phyloP scores from a whole-genome alignment of 1,140 invertebrate genomes.

The Neuroterus valhalla region DNA sequence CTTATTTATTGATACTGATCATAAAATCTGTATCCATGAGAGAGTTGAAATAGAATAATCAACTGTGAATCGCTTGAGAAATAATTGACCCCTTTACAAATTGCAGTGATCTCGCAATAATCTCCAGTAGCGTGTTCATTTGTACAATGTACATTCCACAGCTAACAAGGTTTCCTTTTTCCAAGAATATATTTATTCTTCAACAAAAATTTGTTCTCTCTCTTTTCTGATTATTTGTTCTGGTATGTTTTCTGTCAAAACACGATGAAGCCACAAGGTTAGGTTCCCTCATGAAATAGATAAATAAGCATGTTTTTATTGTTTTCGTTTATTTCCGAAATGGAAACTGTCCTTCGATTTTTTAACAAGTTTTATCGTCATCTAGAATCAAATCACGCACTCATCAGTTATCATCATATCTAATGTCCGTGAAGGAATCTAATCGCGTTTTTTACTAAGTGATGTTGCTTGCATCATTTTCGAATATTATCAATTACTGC shows the following conservation, averaged over 20 bases:
- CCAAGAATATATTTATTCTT: too few relatives aligned
- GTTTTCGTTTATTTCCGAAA: not conserved
- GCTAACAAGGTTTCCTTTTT: not conserved
- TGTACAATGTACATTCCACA: not conserved
- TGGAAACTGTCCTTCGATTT: constrained; percentile 1
- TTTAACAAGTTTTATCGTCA: not conserved
- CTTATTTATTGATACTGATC: constrained; percentile 9
- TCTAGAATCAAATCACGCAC: constrained; percentile 1
- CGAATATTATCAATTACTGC: too few relatives aligned
- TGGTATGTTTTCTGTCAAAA: not conserved
- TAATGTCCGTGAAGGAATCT: constrained; percentile 1
- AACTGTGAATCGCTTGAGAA: constrained; percentile 17
- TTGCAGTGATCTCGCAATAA: constrained; percentile 11
- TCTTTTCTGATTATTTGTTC: not conserved
- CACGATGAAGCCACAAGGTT: constrained; percentile 10
- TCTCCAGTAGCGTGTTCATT: not conserved
- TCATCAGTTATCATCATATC: constrained; percentile 5
- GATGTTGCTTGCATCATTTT: not conserved
- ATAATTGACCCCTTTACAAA: constrained; percentile 27
- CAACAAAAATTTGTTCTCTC: not conserved
- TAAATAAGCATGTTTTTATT: constrained; percentile 1
- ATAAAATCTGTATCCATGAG: not conserved
- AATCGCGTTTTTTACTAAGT: not conserved
- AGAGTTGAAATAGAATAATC: constrained; percentile 24
- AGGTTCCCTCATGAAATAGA: constrained; percentile 15